phyloP scores from a whole-genome alignment of 2,113 vertebrate genomes.

The Aphelocoma coerulescens region DNA sequence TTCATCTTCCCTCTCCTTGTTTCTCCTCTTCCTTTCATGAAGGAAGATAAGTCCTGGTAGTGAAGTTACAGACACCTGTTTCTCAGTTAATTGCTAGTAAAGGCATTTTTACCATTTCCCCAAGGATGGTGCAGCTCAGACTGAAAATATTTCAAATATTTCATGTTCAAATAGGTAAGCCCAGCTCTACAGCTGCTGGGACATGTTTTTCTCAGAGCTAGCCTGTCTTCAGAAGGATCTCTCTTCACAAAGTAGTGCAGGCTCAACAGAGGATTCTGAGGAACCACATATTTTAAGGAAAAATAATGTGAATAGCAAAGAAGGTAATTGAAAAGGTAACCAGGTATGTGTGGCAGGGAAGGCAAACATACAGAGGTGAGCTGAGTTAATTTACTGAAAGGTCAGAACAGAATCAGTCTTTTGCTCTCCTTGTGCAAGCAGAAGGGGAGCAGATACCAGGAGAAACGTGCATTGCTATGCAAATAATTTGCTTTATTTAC shows the following conservation, averaged over 20 bases:
- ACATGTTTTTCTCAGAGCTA: not conserved
- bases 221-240: not conserved
- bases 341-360: not conserved
- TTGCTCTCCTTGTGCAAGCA: not conserved
- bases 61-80: slow-evolving; percentile 5
- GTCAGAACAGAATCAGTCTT: not conserved
- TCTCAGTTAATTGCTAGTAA: slow-evolving; percentile 22
- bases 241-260: not conserved
- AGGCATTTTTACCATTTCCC: not conserved
- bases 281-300: not conserved
- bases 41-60: not conserved
- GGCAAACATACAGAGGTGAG: not conserved
- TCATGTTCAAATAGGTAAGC: not conserved
- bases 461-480: not conserved
- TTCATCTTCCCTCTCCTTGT: not conserved
- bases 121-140: not conserved
- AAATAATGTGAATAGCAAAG: not conserved
- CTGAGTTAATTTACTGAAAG: slow-evolving; percentile 5
- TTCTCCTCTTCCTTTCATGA: not conserved
- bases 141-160: slow-evolving; percentile 8
- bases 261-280: not conserved
- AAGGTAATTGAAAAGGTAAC: not conserved
- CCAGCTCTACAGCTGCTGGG: not conserved
- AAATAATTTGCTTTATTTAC: not conserved
- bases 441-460: not conserved